Conservation (phyloP, 2,888 invertebrate species). For the Trilocha varians region DNA sequence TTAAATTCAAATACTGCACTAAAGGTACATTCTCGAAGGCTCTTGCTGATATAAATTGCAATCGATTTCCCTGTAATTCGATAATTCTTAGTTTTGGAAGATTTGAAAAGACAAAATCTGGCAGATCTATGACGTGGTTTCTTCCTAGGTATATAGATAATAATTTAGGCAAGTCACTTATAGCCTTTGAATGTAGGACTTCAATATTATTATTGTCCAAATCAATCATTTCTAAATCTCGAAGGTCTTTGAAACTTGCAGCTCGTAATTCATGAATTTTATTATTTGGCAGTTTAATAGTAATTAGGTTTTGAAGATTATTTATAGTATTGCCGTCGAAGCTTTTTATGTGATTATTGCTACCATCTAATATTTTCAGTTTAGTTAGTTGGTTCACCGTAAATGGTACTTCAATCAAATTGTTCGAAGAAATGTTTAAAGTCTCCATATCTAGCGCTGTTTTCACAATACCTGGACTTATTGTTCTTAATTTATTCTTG, state of each 20-base stretch:
- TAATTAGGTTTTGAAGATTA: slow-evolving; percentile 78
- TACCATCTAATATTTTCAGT: slow-evolving; percentile 82
- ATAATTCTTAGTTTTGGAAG: slow-evolving; percentile 81
- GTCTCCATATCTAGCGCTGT: slow-evolving; percentile 78
- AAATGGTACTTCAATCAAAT: slow-evolving; percentile 79
- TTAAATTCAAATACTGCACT: slow-evolving; percentile 86
- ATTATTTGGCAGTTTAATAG: slow-evolving; percentile 83
- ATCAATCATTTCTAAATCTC: slow-evolving; percentile 81
- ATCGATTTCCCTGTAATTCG: slow-evolving; percentile 85
- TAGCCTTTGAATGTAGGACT: slow-evolving; percentile 80
- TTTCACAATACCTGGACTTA: slow-evolving; percentile 76
- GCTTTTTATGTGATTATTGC: slow-evolving; percentile 81
- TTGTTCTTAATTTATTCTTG: slow-evolving; percentile 80
- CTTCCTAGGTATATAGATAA: slow-evolving; percentile 79
- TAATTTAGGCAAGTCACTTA: slow-evolving; percentile 79
- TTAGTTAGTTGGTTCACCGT: slow-evolving; percentile 79
- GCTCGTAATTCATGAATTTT: slow-evolving; percentile 79
- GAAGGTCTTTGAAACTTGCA: slow-evolving; percentile 81
- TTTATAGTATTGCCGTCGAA: slow-evolving; percentile 80
- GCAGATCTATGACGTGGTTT: slow-evolving; percentile 82
- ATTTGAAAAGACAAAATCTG: slow-evolving; percentile 83
- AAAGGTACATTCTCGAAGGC: slow-evolving; percentile 86
- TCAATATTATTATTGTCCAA: slow-evolving; percentile 87
- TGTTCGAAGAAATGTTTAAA: slow-evolving; percentile 85
- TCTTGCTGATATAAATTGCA: slow-evolving; percentile 80